Evolutionary conservation across 1,140 invertebrate genomes (phyloP), one percentile per base, ranked within the genome.

Genomic region (Solenopsis fugax): DNA sequence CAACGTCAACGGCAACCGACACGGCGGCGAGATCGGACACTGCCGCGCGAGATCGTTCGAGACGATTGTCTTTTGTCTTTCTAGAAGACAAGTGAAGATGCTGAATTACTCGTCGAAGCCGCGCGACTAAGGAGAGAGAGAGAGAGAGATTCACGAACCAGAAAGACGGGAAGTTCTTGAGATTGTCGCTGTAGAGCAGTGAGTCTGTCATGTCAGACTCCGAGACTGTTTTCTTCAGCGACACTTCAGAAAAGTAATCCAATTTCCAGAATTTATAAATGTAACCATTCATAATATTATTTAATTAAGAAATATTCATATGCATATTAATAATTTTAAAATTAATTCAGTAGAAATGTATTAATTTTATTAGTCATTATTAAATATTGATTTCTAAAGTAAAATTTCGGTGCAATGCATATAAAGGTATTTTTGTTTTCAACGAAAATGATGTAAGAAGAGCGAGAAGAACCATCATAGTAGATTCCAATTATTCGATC

Each of bases 21-120:
- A 24, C 65, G n/a, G 65, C 37, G 16, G 16, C 52, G 52, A 7
- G 41, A 41, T 41, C 84, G 89, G 71, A 56, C 87, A 88, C 67
- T 69, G 41, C 62, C 73, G 64, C 73, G 64, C 87, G 90, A 91
- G 90, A 92, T 91, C 85, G 81, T 76, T 50, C 45, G 56, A 56
- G 85, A 80, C 77, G 89, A 92, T 91, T 87, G 85, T 65, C 89
- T 91, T 87, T 84, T 87, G 86, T 89, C 85, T 88, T 48, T 72
- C 48, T 48, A 60, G 82, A 64, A 60, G 82, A 64, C 72, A n/a
- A 71, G 69, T 34, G 41, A 62, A 41, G 86, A 85, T 73, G 81
- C 73, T 88, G 78, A 88, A 90, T 88, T 72, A 67, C 10, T 52
- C 65, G 58, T 64, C 78, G 89, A 89, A 78, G 77, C 77, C 69